Conservation (phyloP, 2,797 vertebrate genomes). For the Anguilla obscura region DNA sequence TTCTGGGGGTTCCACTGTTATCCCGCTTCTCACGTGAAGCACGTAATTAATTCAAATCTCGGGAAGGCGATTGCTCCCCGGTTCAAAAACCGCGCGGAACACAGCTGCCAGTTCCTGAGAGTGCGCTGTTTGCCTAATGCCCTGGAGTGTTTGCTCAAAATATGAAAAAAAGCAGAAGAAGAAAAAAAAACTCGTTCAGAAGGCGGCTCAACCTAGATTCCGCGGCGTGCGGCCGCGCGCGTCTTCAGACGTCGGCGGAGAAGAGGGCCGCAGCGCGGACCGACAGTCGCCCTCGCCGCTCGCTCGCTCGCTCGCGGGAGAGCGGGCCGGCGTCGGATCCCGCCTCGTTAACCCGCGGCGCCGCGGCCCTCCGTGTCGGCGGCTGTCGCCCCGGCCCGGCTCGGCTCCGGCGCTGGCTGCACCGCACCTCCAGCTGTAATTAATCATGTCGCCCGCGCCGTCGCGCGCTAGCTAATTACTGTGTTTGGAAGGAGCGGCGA, state of each 20-base stretch:
- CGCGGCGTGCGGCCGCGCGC: not conserved
- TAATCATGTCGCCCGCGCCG: constrained; percentile 54
- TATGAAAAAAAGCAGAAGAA: not conserved
- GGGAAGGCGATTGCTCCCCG: constrained; percentile 74
- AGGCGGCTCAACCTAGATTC: constrained; percentile 4
- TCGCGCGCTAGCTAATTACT: constrained; percentile 55
- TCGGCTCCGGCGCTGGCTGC: constrained; percentile 22
- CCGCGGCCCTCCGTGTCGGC: constrained; percentile 8
- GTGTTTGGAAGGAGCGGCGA: constrained; percentile 43
- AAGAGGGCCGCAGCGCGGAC: constrained; percentile 29
- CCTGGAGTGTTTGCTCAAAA: constrained; percentile 34
- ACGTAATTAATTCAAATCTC: constrained; percentile 82
- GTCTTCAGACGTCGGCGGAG: constrained; percentile 17
- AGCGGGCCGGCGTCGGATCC: constrained; percentile 36
- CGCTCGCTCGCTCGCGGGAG: constrained; percentile 50
- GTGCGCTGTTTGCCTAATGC: constrained; percentile 55
- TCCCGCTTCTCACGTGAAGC: constrained; percentile 78
- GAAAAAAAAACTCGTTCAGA: constrained; percentile 7
- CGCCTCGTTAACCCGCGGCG: constrained; percentile 28
- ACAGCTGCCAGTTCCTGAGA: constrained; percentile 70
- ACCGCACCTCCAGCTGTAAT: constrained; percentile 60
- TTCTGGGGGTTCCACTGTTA: constrained; percentile 64
- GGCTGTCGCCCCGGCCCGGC: constrained; percentile 26
- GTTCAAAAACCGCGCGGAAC: constrained; percentile 70
- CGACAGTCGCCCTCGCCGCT: not conserved